phyloP scores from a whole-genome alignment of 2,797 vertebrate species.

The Champsocephalus gunnari region DNA sequence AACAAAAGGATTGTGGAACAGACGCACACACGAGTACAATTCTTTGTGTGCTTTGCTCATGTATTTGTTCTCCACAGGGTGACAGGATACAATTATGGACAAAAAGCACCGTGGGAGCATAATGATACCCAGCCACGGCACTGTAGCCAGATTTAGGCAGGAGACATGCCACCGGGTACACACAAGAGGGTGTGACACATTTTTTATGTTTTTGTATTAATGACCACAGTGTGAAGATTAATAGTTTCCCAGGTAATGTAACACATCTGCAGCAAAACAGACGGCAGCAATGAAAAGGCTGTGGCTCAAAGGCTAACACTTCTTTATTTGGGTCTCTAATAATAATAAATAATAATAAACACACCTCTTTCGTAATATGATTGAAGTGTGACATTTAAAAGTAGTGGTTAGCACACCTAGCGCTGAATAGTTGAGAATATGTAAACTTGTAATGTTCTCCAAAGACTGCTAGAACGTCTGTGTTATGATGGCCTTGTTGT shows the following conservation, averaged over 20 bases:
- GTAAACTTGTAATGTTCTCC: too few species aligned
- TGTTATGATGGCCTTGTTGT: too few species aligned
- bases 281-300: not conserved
- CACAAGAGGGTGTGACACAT: not conserved
- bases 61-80: constrained; percentile 71
- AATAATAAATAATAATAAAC: too few species aligned
- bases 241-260: not conserved
- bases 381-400: too few species aligned
- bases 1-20: constrained; percentile 60
- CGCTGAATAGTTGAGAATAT: too few species aligned
- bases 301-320: not conserved
- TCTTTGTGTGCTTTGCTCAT: constrained; percentile 57
- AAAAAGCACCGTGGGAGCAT: constrained; percentile 81
- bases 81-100: constrained; percentile 86
- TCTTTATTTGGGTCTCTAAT: constrained; percentile 10
- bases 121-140: constrained; percentile 80
- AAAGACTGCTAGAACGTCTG: too few species aligned
- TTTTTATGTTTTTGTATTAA: not conserved
- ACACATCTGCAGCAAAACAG: not conserved
- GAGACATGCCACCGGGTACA: constrained; percentile 32
- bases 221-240: not conserved
- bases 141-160: constrained; percentile 52
- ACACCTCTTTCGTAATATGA: too few species aligned
- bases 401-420: too few species aligned
- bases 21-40: constrained; percentile 44